Evolutionary conservation across 2,888 invertebrate genomes (phyloP), one percentile per base, ranked within the genome.

Genomic region (Sesia bembeciformis): DNA sequence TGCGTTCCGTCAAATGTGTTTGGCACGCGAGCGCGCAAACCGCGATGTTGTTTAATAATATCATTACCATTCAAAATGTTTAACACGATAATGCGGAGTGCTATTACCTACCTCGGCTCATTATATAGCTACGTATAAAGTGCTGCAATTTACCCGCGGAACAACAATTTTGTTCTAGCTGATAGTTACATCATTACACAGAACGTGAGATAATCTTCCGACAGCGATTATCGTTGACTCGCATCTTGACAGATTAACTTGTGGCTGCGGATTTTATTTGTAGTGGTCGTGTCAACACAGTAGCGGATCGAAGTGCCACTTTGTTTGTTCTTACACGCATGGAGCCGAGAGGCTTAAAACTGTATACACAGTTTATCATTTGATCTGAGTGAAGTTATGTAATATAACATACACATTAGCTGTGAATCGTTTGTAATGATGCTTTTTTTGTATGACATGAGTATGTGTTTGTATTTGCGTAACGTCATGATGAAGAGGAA

Each of bases 121-220:
- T 75, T 73, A 75, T 73, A 75, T 66, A 58, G 63, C 63, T 65
- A 56, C 59, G 69, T 65, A 70, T 71, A 70, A 76, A 73, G 70
- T 63, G 67, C 69, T 62, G 72, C 70, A 77, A 78, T 72, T 76
- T 68, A 66, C 63, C 60, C 59, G 65, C 62, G 66, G 64, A 64
- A 73, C 70, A 67, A 70, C 64, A 61, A 66, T 68, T 66, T 65
- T 55, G 64, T 65, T 72, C 66, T 70, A 70, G 68, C 68, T 64
- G 67, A 67, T 72, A 74, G 71, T 74, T 77, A 70, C 71, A 65
- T 70, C 70, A 74, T 75, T 74, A 70, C 57, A 59, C 54, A 52
- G 60, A 59, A 64, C 70, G 72, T 64, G 72, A 70, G 72, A 74
- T 72, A 68, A 69, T 72, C 67, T 65, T 59, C 58, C 60, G 57